Evolutionary conservation across 2,113 vertebrate genomes (phyloP).

Genomic region (Trogon melanurus): DNA sequence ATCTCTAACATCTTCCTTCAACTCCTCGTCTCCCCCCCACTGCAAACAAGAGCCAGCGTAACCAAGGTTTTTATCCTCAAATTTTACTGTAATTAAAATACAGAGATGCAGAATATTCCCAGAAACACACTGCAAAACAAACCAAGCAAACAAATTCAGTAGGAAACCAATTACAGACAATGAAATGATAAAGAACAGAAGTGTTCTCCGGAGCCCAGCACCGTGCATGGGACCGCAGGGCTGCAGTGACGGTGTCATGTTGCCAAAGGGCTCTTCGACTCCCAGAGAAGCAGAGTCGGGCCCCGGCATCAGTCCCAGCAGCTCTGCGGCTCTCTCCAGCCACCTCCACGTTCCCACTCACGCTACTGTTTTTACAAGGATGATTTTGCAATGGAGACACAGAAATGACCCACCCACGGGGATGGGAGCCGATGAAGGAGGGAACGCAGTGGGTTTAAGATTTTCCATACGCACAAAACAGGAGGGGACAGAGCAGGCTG

Average conservation of each 20-base stretch:
- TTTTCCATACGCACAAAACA: constrained; percentile 5
- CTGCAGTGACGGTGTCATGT: neutral
- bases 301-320: neutral
- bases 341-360: neutral
- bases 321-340: neutral
- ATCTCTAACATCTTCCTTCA: constrained; percentile 49
- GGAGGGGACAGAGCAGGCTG: neutral
- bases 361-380: neutral
- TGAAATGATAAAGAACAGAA: constrained; percentile 52
- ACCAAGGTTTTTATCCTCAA: constrained; percentile 62
- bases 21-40: neutral
- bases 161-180: constrained; percentile 62
- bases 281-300: neutral
- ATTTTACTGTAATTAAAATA: constrained; percentile 72
- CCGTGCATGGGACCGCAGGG: accelerated
- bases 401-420: neutral
- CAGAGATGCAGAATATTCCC: constrained; percentile 69
- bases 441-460: neutral
- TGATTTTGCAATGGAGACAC: neutral
- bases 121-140: constrained; percentile 66
- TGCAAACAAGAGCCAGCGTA: constrained; percentile 36
- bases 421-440: neutral
- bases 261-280: neutral
- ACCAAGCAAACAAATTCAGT: constrained; percentile 57
- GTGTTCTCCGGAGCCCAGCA: constrained; percentile 13